Percentiles rank a stretch among this genome's conserved stretches.
These are phyloP conservation scores for Catamblyrhynchus diadema DNA, from an alignment of 2,797 vertebrate species.

Conservation along the genomic window DNA sequence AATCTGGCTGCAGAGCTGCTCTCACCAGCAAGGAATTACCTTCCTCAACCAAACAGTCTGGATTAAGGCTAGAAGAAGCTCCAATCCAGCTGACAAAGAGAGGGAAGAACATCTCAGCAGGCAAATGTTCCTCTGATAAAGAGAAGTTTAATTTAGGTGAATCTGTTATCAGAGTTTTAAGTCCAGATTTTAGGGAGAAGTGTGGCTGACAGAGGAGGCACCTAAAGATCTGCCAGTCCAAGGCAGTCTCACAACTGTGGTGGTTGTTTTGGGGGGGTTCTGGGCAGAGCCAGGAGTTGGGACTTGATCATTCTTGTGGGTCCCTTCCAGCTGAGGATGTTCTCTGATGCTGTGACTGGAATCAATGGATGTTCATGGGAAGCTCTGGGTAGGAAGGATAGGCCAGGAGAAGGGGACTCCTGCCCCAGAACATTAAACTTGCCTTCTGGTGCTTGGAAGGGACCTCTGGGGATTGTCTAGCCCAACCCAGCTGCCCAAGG, in stretches of 20 bases:
- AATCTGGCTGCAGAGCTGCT: not conserved
- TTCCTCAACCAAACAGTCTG: not conserved
- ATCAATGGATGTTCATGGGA: not conserved
- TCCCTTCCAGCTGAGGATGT: not conserved
- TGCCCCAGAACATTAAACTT: not conserved
- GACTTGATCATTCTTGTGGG: not conserved
- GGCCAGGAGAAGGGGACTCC: not conserved
- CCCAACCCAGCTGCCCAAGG: not conserved
- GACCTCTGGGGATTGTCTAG: not conserved
- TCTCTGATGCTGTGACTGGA: not conserved
- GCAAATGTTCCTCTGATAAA: not conserved
- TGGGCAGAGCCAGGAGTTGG: not conserved
- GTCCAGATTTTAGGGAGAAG: not conserved
- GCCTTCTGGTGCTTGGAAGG: not conserved
- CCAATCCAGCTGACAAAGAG: not conserved
- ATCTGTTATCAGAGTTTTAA: not conserved
- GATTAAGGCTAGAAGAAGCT: not conserved
- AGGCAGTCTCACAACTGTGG: not conserved
- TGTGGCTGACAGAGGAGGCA: not conserved
- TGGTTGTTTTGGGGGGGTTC: not conserved
- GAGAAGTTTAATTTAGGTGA: not conserved
- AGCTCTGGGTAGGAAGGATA: not conserved
- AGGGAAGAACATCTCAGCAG: not conserved
- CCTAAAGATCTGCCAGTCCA: not conserved
- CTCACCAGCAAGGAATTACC: not conserved